A percentile compares a stretch with the other conserved stretches of the same genome.
Evolutionary conservation across 2,113 vertebrate species (phyloP).

Genomic region (Gallinago media): DNA sequence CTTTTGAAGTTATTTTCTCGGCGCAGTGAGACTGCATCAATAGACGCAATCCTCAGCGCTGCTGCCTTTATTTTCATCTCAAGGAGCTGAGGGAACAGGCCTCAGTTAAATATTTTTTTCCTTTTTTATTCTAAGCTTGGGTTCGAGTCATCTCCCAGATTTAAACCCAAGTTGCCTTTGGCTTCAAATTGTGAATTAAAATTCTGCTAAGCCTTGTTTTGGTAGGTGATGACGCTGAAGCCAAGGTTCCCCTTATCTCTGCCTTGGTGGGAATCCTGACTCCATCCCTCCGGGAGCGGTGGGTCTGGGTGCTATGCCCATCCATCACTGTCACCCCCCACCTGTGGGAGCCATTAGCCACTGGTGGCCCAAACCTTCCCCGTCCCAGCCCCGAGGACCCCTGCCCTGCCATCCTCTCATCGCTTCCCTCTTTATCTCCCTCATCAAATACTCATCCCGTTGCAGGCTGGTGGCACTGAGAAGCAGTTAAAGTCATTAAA

Average conservation of each 20-base stretch:
- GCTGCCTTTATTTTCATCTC: background rate
- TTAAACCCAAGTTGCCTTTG: background rate
- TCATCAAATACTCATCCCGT: background rate
- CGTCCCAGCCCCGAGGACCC: background rate
- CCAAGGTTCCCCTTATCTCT: background rate
- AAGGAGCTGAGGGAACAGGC: background rate
- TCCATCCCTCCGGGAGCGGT: accelerated
- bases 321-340: slow-evolving; percentile 32
- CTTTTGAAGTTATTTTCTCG: background rate
- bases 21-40: background rate
- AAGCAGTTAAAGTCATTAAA: background rate
- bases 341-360: background rate
- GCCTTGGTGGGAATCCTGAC: background rate
- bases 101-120: background rate
- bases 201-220: background rate
- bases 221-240: background rate
- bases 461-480: background rate
- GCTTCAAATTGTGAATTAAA: background rate
- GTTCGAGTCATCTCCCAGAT: background rate
- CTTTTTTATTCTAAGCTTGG: background rate
- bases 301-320: background rate
- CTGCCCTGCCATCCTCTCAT: background rate
- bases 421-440: accelerated
- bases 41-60: background rate
- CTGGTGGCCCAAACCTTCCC: background rate